A percentile compares a stretch with the other conserved stretches of the same genome.
phyloP scores from a whole-genome alignment of 2,113 vertebrate genomes.

The Tupaia chinensis region DNA sequence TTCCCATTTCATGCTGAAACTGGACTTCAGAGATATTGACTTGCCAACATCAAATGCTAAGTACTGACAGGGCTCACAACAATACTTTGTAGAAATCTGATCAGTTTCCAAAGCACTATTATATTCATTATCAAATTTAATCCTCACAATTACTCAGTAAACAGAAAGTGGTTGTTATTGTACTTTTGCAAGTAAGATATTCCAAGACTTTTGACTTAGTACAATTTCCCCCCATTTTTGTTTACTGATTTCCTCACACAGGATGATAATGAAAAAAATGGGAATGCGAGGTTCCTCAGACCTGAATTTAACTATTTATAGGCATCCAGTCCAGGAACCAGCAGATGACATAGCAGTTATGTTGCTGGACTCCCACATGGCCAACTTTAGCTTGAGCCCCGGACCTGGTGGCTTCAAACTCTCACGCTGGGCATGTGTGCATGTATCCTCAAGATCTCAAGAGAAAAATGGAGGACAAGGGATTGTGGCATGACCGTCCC shows the following conservation, averaged over 20 bases:
- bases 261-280: conserved; percentile 13
- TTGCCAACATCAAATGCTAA: conserved; percentile 9
- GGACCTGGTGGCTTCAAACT: too few species aligned
- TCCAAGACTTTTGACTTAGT: neutral
- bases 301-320: neutral
- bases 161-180: conserved; percentile 39
- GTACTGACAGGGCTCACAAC: neutral
- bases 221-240: neutral
- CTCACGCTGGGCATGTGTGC: too few species aligned
- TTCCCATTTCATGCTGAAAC: neutral
- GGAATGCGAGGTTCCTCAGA: neutral
- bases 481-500: too few species aligned
- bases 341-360: too few species aligned
- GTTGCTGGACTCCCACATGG: too few species aligned
- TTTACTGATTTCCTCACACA: conserved; percentile 1
- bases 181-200: conserved; percentile 41
- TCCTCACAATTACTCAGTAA: neutral
- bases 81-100: neutral
- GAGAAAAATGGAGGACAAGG: too few species aligned
- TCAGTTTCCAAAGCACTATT: conserved; percentile 36
- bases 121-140: neutral
- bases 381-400: too few species aligned
- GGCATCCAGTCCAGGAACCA: neutral
- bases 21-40: neutral
- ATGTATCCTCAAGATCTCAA: too few species aligned